Evolutionary conservation across 2,888 invertebrate species (phyloP).

Genomic region (Trichopria drosophilae): DNA sequence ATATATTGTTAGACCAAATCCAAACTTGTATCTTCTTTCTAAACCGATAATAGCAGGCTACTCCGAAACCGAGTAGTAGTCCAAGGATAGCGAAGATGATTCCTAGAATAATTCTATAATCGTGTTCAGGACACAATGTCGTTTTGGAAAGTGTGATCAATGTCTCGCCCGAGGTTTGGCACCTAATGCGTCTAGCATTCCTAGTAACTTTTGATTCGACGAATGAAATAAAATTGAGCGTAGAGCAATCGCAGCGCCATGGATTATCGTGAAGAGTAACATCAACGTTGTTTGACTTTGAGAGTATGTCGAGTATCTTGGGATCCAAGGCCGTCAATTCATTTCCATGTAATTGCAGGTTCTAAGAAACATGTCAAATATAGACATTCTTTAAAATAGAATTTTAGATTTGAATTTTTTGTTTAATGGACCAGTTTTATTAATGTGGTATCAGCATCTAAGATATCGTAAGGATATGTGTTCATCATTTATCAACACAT

Average conservation of each 20-base stretch:
- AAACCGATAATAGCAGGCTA: slow-evolving; percentile 61
- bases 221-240: slow-evolving; percentile 64
- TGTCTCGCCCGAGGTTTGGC: slow-evolving; percentile 29
- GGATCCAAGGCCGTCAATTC: slow-evolving; percentile 60
- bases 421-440: neutral
- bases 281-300: slow-evolving; percentile 58
- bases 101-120: slow-evolving; percentile 8
- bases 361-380: slow-evolving; percentile 42
- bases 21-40: slow-evolving; percentile 70
- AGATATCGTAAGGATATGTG: no score
- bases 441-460: slow-evolving; percentile 5
- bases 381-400: slow-evolving; percentile 9
- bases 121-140: no score
- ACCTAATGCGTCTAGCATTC: no score
- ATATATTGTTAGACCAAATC: slow-evolving; percentile 66
- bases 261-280: slow-evolving; percentile 69
- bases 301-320: slow-evolving; percentile 57
- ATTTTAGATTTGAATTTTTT: neutral
- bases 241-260: slow-evolving; percentile 70
- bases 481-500: no score
- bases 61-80: slow-evolving; percentile 58
- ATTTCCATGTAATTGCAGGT: slow-evolving; percentile 64
- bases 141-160: slow-evolving; percentile 31
- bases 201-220: slow-evolving; percentile 59
- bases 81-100: slow-evolving; percentile 59